Percentiles rank a stretch among this genome's conserved stretches.
phyloP scores from a whole-genome alignment of 1,140 invertebrate genomes.

The Platyura marginata region DNA sequence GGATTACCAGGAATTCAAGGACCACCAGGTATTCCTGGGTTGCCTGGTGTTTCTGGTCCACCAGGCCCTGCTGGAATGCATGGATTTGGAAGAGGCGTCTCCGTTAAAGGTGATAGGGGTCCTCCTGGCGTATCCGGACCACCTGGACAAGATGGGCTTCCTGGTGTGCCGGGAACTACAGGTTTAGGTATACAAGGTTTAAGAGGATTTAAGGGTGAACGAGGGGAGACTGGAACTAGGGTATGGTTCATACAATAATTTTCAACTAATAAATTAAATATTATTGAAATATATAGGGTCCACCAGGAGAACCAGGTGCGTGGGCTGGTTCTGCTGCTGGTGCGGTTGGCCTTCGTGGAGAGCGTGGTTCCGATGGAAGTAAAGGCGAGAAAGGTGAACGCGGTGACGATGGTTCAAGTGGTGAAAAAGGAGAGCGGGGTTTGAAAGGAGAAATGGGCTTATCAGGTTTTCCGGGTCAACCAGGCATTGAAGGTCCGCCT shows the following conservation, averaged over 20 bases:
- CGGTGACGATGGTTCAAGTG: constrained; percentile 8
- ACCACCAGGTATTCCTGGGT: too few relatives aligned
- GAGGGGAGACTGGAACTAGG: background rate
- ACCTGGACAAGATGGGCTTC: background rate
- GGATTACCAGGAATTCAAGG: too few relatives aligned
- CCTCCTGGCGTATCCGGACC: too few relatives aligned
- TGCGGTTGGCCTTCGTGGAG: constrained; percentile 12
- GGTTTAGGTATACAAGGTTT: background rate
- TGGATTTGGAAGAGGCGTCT: too few relatives aligned
- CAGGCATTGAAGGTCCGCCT: constrained; percentile 17
- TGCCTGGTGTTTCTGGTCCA: constrained; percentile 5
- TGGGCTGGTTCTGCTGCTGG: constrained; percentile 6
- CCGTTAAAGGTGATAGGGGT: too few relatives aligned
- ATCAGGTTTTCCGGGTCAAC: constrained; percentile 15
- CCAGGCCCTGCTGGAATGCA: constrained; percentile 4
- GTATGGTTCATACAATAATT: background rate
- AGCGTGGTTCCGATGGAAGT: constrained; percentile 16
- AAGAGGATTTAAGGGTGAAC: background rate
- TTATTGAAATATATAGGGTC: constrained; percentile 7
- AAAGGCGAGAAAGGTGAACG: constrained; percentile 13
- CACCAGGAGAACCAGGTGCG: constrained; percentile 7
- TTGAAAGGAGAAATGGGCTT: constrained; percentile 12
- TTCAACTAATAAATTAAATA: background rate
- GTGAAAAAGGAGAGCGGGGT: constrained; percentile 15
- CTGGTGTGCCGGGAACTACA: background rate